A percentile compares a stretch with the other conserved stretches of the same genome.
Evolutionary conservation across 2,888 invertebrate genomes (phyloP).

Genomic region (Spodoptera littoralis): DNA sequence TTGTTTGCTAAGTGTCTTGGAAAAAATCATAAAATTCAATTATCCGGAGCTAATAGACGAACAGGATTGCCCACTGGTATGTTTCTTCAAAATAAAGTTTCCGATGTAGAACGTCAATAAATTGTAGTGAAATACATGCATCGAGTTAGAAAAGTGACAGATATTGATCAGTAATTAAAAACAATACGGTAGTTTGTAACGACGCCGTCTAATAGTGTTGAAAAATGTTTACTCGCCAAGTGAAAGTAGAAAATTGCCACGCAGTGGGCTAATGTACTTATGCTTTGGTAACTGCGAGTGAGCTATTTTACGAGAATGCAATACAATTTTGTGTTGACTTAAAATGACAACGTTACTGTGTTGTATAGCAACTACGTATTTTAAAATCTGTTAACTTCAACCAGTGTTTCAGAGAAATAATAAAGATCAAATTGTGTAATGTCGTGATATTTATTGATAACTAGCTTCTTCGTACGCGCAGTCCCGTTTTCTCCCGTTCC

Average conservation of each 20-base stretch:
- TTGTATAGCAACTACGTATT: slow-evolving; percentile 4
- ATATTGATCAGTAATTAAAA: slow-evolving; percentile 49
- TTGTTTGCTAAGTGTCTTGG: slow-evolving; percentile 60
- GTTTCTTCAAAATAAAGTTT: slow-evolving; percentile 29
- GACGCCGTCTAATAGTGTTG: slow-evolving; percentile 40
- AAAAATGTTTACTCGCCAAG: slow-evolving; percentile 60
- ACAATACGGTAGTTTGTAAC: slow-evolving; percentile 44
- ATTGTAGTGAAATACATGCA: slow-evolving; percentile 49
- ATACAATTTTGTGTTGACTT: slow-evolving; percentile 63
- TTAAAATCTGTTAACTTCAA: slow-evolving; percentile 5
- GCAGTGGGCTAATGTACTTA: slow-evolving; percentile 27
- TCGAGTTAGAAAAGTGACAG: slow-evolving; percentile 21
- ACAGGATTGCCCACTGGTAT: slow-evolving; percentile 62
- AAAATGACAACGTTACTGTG: slow-evolving; percentile 8
- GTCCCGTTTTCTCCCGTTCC: no score
- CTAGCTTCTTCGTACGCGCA: no score
- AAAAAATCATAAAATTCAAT: slow-evolving; percentile 66
- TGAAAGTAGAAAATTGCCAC: slow-evolving; percentile 67
- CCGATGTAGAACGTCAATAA: slow-evolving; percentile 1
- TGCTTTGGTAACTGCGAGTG: slow-evolving; percentile 36
- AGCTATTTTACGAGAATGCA: slow-evolving; percentile 61
- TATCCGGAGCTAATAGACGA: slow-evolving; percentile 65
- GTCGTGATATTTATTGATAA: no score
- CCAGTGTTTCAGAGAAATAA: slow-evolving; percentile 3
- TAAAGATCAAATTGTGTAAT: slow-evolving; percentile 9